A percentile compares a stretch with the other conserved stretches of the same genome.
Conservation (phyloP, 2,113 vertebrate genomes). For the Nannospalax galili region DNA sequence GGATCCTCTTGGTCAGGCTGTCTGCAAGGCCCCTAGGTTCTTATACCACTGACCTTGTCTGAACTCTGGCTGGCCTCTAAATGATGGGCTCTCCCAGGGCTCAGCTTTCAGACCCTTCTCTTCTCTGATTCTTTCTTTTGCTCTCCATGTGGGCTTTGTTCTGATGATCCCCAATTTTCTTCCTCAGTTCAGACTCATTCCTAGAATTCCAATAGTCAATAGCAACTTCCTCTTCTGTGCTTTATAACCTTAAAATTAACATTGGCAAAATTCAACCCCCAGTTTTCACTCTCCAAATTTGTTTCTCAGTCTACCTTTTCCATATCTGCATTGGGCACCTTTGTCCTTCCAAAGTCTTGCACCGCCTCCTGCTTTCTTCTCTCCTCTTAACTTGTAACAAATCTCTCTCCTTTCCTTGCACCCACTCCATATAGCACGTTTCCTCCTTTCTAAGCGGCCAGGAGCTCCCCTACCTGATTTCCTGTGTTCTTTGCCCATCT, state of each 20-base stretch:
- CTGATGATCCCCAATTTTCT: neutral
- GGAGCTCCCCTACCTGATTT: neutral
- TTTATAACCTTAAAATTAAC: neutral
- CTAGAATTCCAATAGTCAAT: neutral
- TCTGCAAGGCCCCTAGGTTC: neutral
- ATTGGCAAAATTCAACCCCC: neutral
- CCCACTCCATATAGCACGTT: neutral
- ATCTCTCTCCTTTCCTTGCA: neutral
- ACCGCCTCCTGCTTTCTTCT: neutral
- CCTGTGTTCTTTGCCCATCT: neutral
- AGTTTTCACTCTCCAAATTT: neutral
- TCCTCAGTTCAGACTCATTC: neutral
- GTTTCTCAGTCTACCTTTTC: neutral
- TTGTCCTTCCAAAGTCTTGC: neutral
- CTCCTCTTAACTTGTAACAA: neutral
- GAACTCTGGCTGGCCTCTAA: neutral
- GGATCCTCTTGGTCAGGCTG: neutral
- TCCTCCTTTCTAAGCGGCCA: neutral
- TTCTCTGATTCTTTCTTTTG: neutral
- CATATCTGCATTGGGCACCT: neutral
- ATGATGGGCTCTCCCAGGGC: neutral
- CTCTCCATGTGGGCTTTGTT: neutral
- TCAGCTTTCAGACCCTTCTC: neutral
- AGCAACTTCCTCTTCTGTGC: neutral
- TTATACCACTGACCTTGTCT: neutral